Base-by-base conservation (phyloP, 23 tunicate genomes). In the Oikopleura dioica region DNA sequence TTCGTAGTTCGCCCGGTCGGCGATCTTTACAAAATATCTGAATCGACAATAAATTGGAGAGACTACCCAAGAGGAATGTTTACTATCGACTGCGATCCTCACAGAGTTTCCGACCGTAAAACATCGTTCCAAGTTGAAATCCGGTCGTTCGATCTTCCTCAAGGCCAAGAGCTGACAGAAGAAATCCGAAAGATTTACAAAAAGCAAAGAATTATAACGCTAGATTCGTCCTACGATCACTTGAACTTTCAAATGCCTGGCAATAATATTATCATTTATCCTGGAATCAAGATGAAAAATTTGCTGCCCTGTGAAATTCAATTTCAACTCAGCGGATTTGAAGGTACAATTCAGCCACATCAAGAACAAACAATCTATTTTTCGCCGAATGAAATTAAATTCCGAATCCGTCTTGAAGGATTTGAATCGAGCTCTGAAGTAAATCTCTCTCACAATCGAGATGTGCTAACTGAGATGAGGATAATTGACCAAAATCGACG, bases 371-470 rank as follows among this genome's bases (percentile, higher is more conserved):
- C 16, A 31, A 23, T 63, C 5, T 63, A 63, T 63, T 63, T 63
- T 63, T 23, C 72, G 72, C 72, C 72, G 33, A 31, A 63, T 21
- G 33, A 16, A 16, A 44, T 44, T 9, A 63, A 63, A 31, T 28
- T 63, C 29, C 16, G 89, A 34, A 86, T 92, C 38, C 35, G 72
- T 34, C 76, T 86, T 34, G 99, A 94, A 51, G 79, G 79, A 36
- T 94, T 86, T 38, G 80, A 81, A 69, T 68, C 63, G n/a, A 83
- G 95, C 80, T 37, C 83, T 35, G 99, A 94, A 36, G 80, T 94
- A 0, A 59, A 81, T 94, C 9, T 82, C 87, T 32, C 78, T 81
- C 38, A 29, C 4, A 29, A 63, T 63, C 72, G 72, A 16, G 72
- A 63, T 63, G 72, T 63, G 26, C 4, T 63, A 24, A 63, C 72